Base-by-base conservation (phyloP, 1,140 invertebrate genomes). In the Drosophila pallidifrons region DNA sequence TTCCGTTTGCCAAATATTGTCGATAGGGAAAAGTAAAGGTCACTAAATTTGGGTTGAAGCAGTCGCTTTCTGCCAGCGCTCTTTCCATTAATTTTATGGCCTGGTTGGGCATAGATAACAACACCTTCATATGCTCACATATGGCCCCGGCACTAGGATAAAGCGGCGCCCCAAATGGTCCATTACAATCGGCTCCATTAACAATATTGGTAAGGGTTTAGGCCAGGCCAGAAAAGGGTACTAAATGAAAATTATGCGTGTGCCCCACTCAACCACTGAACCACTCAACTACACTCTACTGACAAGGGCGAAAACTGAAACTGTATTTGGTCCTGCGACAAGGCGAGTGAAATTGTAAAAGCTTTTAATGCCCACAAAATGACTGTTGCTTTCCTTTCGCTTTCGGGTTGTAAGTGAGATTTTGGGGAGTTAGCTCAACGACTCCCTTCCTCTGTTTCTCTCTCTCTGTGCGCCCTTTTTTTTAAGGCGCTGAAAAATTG, bases 241-340 rank as follows among this genome's bases (percentile, higher is more conserved):
- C 73, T 82, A 72, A 87, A 87, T 80, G 80, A 79, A 88, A 87
- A 87, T 87, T 87, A 88, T 88, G 83, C 80, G 80, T 87, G 46
- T 68, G 41, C 25, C 46, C 74, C 80, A 65, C 64, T 66, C 67
- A 58, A 51, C 25, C n/a, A 52, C 38, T 64, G 51, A 49, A 57
- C 46, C 79, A 67, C 71, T 68, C 59, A 38, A 28, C 25, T 30
- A 38, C 35, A 38, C 41, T 43, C n/a, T 13, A 43, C 41, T 43
- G 41, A 43, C 41, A 5, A 13, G 41, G 11, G 41, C 11, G 41
- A 43, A n/a, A 4, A n/a, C 35, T 38, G 35, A 6, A 10, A 10
- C 4, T 43, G 41, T 3, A 0, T 1, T 13, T 43, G 41, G 38
- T 28, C 51, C 73, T 60, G 71, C 6, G 35, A 41, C 47, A 47